A percentile compares a stretch with the other conserved stretches of the same genome.
Conservation (phyloP, 2,113 vertebrate genomes). For the Melanostigma gelatinosum region DNA sequence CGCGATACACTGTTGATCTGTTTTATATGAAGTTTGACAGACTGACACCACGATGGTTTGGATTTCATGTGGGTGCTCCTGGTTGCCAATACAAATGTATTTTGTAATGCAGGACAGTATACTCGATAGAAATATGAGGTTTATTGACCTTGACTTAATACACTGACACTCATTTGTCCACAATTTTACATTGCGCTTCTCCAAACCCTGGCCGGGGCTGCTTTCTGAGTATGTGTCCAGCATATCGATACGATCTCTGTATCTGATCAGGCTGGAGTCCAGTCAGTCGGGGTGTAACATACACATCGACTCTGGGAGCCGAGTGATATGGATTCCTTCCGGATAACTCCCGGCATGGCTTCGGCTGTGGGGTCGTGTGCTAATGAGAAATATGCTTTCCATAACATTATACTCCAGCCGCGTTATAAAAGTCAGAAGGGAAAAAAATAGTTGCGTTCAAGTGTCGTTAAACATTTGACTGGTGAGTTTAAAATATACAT, state of each 20-base stretch:
- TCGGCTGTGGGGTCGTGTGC: slow-evolving; percentile 24
- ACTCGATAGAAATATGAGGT: slow-evolving; percentile 18
- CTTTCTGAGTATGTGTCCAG: slow-evolving; percentile 42
- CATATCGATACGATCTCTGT: slow-evolving; percentile 36
- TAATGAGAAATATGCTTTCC: slow-evolving; percentile 32
- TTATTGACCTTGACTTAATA: slow-evolving; percentile 49
- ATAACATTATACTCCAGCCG: slow-evolving; percentile 17
- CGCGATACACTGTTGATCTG: background rate
- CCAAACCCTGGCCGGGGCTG: slow-evolving; percentile 8
- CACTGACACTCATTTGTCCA: slow-evolving; percentile 46
- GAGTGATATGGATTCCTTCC: slow-evolving; percentile 33
- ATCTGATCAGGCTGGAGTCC: slow-evolving; percentile 47
- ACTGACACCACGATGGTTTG: slow-evolving; percentile 11
- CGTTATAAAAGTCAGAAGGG: slow-evolving; percentile 15
- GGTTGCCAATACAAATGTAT: slow-evolving; percentile 29
- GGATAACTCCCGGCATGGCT: slow-evolving; percentile 20
- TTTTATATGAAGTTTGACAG: slow-evolving; percentile 16
- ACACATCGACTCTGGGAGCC: slow-evolving; percentile 38
- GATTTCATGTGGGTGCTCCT: slow-evolving; percentile 31
- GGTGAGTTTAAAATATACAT: slow-evolving; percentile 1
- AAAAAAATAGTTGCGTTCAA: slow-evolving; percentile 22
- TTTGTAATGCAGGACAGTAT: slow-evolving; percentile 44
- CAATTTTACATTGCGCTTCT: slow-evolving; percentile 34
- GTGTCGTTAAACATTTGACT: slow-evolving; percentile 17
- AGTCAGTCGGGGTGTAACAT: slow-evolving; percentile 40